Evolutionary conservation across 2,888 invertebrate species (phyloP).

Genomic region (Linnaemya tessellans): DNA sequence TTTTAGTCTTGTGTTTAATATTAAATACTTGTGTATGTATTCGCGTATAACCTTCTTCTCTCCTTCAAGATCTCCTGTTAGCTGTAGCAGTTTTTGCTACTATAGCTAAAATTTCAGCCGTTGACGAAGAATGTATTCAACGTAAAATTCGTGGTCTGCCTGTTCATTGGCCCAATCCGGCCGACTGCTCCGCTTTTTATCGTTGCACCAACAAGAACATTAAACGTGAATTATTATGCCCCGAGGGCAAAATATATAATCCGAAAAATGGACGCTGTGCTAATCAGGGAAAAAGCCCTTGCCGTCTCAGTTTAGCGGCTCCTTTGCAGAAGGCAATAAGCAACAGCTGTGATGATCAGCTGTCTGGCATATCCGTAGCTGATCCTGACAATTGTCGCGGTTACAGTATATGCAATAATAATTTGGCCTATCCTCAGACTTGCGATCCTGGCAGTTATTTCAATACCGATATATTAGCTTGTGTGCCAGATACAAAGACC

Average conservation of each 20-base stretch:
- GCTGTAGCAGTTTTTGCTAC: slow-evolving; percentile 77
- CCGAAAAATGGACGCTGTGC: slow-evolving; percentile 76
- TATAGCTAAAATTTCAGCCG: slow-evolving; percentile 75
- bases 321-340: slow-evolving; percentile 74
- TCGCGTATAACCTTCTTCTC: not conserved
- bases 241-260: slow-evolving; percentile 77
- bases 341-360: slow-evolving; percentile 74
- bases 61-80: slow-evolving; percentile 76
- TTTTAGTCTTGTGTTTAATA: too few species aligned
- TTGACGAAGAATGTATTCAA: slow-evolving; percentile 79
- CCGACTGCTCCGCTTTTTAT: slow-evolving; percentile 77
- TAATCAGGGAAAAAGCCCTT: slow-evolving; percentile 73
- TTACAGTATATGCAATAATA: slow-evolving; percentile 77
- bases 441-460: slow-evolving; percentile 77
- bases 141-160: slow-evolving; percentile 76
- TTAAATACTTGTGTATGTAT: not conserved
- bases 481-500: slow-evolving; percentile 74
- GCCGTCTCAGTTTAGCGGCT: slow-evolving; percentile 75
- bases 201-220: slow-evolving; percentile 77
- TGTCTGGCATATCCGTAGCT: slow-evolving; percentile 75
- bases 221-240: slow-evolving; percentile 76
- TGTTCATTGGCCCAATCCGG: slow-evolving; percentile 78
- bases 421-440: slow-evolving; percentile 76
- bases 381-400: slow-evolving; percentile 74
- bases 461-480: slow-evolving; percentile 65